A percentile compares a stretch with the other conserved stretches of the same genome.
Evolutionary conservation across 2,888 invertebrate species (phyloP).

Genomic region (Pterobdella sp.): DNA sequence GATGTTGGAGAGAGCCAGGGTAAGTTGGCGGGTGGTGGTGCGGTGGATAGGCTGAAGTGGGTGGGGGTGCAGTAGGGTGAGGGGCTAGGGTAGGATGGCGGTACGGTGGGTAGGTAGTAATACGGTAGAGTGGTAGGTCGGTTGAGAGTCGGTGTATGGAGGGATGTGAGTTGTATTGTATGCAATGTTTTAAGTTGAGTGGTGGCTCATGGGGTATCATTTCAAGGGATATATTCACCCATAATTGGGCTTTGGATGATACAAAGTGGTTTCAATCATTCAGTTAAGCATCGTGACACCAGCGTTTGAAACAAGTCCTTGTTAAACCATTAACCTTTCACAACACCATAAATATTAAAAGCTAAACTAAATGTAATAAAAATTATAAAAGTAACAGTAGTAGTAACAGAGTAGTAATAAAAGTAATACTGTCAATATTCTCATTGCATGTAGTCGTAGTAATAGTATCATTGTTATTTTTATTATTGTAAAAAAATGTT

Average conservation of each 20-base stretch:
- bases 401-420: not conserved
- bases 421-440: not conserved
- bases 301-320: not conserved
- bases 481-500: not conserved
- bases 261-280: not conserved
- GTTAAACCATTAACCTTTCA: not conserved
- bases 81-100: not conserved
- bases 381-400: not conserved
- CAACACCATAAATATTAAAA: not conserved
- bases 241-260: not conserved
- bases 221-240: not conserved
- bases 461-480: not conserved
- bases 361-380: not conserved
- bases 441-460: not conserved
- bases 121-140: not conserved
- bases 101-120: not conserved
- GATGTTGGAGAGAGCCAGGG: constrained; percentile 94
- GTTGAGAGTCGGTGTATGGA: not conserved
- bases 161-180: not conserved
- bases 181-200: not conserved
- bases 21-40: constrained; percentile 52
- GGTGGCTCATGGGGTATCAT: not conserved
- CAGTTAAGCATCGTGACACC: not conserved
- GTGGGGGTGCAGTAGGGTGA: not conserved
- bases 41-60: not conserved